These are phyloP conservation scores for Bothrops jararaca DNA, from an alignment of 2,113 vertebrate species.

Conservation along the genomic window DNA sequence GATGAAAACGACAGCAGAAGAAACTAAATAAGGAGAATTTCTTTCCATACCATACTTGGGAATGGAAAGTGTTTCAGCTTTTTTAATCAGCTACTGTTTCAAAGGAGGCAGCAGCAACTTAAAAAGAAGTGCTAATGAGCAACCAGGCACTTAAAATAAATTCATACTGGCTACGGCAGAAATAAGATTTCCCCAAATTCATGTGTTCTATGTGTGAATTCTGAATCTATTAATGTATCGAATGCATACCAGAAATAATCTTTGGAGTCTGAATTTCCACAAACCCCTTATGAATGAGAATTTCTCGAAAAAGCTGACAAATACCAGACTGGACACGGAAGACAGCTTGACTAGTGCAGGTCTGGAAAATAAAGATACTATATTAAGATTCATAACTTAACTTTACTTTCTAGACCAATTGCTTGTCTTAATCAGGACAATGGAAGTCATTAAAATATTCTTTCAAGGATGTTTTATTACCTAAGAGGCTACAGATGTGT, in stretches of 20 bases:
- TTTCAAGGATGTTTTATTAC: conserved; percentile 18
- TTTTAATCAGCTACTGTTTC: background rate
- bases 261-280: conserved; percentile 98
- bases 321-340: conserved; percentile 91
- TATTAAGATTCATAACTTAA: conserved; percentile 43
- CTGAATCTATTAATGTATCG: background rate
- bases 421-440: conserved; percentile 33
- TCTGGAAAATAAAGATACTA: conserved; percentile 73
- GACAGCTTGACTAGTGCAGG: conserved; percentile 92
- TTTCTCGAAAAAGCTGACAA: conserved; percentile 94
- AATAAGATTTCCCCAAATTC: background rate
- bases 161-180: background rate
- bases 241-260: conserved; percentile 90
- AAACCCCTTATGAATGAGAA: conserved; percentile 89
- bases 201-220: background rate
- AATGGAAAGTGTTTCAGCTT: no score
- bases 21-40: background rate
- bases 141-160: background rate
- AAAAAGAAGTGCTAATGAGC: background rate
- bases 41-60: background rate
- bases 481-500: conserved; percentile 10
- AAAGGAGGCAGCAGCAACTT: background rate
- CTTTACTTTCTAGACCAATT: conserved; percentile 22
- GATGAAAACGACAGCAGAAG: background rate
- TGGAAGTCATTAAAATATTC: conserved; percentile 23